Evolutionary conservation across 92 coral and sea anemone species (phyloP), one percentile per base, ranked within the genome.

Genomic region (Epizoanthus scotinus): DNA sequence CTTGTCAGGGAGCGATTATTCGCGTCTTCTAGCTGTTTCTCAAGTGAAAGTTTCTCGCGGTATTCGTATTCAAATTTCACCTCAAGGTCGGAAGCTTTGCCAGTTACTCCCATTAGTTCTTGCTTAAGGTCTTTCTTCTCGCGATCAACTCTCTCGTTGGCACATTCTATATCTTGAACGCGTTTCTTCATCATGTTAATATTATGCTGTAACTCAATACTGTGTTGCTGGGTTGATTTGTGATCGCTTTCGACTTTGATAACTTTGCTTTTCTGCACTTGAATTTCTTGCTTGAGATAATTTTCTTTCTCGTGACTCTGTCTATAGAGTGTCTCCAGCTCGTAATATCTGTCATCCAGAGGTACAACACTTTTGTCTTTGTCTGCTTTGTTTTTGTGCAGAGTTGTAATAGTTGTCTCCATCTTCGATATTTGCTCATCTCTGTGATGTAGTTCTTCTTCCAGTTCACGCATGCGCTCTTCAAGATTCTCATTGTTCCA

Each of bases 11-110:
- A 91, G 53, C 98, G 91, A 78, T 77, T 87, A 67, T 81, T 91
- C 26, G 90, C 78, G 64, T 93, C 95, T 36, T 90, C 95, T n/a
- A 95, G 86, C 65, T 95, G 98, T 53, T 87, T 82, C 65, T 93
- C 87, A 61, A 95, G 58, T 2, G 95, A 87, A 42, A 93, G 91
- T 83, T 91, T 93, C 89, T 95, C 98, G 56, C 97, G 91, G 25
- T 89, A 90, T 66, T 95, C 98, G 59, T 93, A 91, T 75, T 95
- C 98, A 82, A 84, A 91, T 67, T 87, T 90, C 36, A 95, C 98
- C 75, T 95, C 98, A 26, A 95, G 88, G 50, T 93, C 98, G n/a
- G 98, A 90, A 54, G 89, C 87, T 74, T 89, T 93, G 44, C 87
- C 92, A 57, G 68, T 85, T 28, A 90, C 75, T 22, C 88, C 82